Evolutionary conservation across 2,113 vertebrate species (phyloP).

Genomic region (Anarhynchus alexandrinus): DNA sequence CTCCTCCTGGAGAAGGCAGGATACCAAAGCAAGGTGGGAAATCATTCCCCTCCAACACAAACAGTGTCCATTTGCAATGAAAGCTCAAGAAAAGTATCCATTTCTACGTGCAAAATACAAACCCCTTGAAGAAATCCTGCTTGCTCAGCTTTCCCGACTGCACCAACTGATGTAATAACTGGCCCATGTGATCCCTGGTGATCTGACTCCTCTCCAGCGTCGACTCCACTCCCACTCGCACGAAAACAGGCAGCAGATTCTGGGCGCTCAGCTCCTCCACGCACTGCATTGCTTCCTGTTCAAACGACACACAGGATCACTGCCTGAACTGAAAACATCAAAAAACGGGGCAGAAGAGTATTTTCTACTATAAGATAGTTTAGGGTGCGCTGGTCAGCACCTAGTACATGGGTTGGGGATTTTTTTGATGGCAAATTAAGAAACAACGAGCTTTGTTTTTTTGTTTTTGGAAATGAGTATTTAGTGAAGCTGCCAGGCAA

Average conservation of each 20-base stretch:
- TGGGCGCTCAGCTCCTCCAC: slow-evolving; percentile 87
- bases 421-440: neutral
- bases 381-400: too few relatives aligned
- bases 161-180: slow-evolving; percentile 88
- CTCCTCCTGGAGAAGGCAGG: neutral
- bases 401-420: too few relatives aligned
- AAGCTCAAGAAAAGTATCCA: rapidly evolving
- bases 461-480: neutral
- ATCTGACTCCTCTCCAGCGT: slow-evolving; percentile 95
- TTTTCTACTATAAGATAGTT: rapidly evolving
- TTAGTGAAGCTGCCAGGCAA: neutral
- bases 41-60: neutral
- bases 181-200: slow-evolving; percentile 95
- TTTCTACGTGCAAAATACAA: slow-evolving; percentile 4
- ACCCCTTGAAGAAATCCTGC: slow-evolving; percentile 91
- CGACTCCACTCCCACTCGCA: slow-evolving; percentile 89
- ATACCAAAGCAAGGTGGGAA: neutral
- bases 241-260: slow-evolving; percentile 83
- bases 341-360: rapidly evolving
- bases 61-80: neutral
- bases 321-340: neutral
- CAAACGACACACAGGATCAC: neutral
- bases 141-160: slow-evolving; percentile 85
- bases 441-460: neutral
- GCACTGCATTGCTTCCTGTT: slow-evolving; percentile 93